phyloP scores from a whole-genome alignment of 1,140 invertebrate genomes.

The Homalodisca vitripennis region DNA sequence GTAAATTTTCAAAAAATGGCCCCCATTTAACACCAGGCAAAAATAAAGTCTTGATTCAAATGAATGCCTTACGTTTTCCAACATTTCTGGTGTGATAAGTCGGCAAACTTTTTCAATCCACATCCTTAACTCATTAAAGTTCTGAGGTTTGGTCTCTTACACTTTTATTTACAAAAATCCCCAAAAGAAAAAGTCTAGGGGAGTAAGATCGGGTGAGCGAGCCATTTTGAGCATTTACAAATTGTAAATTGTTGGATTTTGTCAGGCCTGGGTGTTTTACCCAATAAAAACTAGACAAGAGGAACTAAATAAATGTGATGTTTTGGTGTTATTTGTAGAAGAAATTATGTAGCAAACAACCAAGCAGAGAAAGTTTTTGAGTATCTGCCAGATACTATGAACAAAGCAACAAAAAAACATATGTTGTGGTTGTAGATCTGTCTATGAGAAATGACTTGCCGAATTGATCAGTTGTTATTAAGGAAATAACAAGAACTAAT shows the following conservation, averaged over 20 bases:
- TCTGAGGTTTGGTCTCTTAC: neutral
- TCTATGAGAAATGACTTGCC: neutral
- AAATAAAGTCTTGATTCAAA: too few species aligned
- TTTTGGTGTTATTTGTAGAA: neutral
- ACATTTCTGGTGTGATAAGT: neutral
- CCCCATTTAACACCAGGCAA: neutral
- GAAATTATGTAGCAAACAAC: neutral
- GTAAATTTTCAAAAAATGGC: too few species aligned
- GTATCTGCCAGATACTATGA: neutral
- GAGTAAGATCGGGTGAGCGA: neutral
- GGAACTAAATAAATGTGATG: neutral
- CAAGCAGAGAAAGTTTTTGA: neutral
- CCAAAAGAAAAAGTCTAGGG: too few species aligned
- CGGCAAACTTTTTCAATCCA: neutral
- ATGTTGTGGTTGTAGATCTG: neutral
- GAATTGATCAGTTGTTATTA: neutral
- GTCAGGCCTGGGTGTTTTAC: neutral
- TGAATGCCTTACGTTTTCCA: too few species aligned
- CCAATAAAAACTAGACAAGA: neutral
- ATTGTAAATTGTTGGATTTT: neutral
- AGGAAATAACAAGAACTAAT: neutral
- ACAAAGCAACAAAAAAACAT: neutral
- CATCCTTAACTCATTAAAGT: neutral
- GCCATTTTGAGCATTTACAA: neutral
- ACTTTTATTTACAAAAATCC: neutral